Evolutionary conservation across 2,888 invertebrate species (phyloP), one percentile per base, ranked within the genome.

Genomic region (Stenchaetothrips biformis): DNA sequence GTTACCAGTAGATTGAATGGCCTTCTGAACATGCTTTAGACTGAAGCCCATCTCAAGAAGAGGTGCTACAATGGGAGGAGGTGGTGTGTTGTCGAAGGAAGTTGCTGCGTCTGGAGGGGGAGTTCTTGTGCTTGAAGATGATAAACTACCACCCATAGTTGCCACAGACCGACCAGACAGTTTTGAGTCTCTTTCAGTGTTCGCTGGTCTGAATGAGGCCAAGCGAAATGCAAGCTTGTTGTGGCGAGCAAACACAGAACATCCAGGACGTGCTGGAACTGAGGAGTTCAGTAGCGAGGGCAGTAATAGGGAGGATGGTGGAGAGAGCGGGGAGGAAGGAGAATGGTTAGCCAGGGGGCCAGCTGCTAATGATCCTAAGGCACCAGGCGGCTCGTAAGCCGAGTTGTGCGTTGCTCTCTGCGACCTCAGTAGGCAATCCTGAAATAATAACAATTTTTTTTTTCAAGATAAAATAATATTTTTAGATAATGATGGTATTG

Each of bases 41-140:
- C 88, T 87, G 85, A 92, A 92, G 77, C 91, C 91, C 91, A 91
- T 91, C 85, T 91, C 91, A 79, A 91, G 85, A 27, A 91, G 86
- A 11, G 90, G 90, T 0, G 87, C 86, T 0, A 89, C 89, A 47
- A 90, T 87, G 3, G 89, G 88, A 1, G 89, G 89, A 21, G 87
- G 86, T 3, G 88, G 87, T 2, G 86, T 85, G 2, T 11, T 25
- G 25, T 11, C 53, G 18, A 18, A 13, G 4, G 16, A 53, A 11
- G 53, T 4, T 18, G 53, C 18, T 53, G 53, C 11, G 53, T 53
- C 18, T 53, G 11, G 13, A 53, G 53, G 11, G 18, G 53, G 53
- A 4, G 53, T 53, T 53, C 18, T 18, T 18, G 16, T 6, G 18
- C 18, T 7, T 11, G 53, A 53, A 18, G 53, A 4, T 53, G 53